Evolutionary conservation across 2,797 vertebrate genomes (phyloP), one percentile per base, ranked within the genome.

Genomic region (Bryconaethiops microstoma): DNA sequence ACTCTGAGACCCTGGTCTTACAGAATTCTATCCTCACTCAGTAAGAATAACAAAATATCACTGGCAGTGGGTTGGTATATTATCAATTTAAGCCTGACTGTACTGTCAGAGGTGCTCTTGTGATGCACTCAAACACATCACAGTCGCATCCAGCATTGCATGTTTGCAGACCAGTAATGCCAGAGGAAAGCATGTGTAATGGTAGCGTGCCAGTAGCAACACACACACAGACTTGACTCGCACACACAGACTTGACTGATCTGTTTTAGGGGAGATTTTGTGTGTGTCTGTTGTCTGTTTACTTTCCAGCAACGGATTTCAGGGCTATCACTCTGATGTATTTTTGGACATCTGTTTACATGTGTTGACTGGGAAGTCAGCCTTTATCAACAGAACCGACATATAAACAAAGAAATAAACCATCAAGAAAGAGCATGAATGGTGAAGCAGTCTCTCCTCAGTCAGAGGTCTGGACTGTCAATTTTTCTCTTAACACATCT

Each of bases 41-140:
- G 16, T 76, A 48, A 76, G 59, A 83, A 76, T 75, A 78, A 73
- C 29, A 83, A 87, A 84, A 81, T 64, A 79, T 79, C 75, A 80
- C 77, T 83, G 83, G 83, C 81, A 83, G 83, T 85, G 80, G 83
- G 79, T 86, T 83, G 79, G 74, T 75, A 63, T 77, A 72, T 77
- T 73, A 81, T 74, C 62, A 59, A 74, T 48, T 83, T 65, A 69
- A 63, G 76, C 62, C 60, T 75, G 83, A 71, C 84, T 68, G 82
- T 23, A 60, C 69, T 69, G 39, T 65, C 19, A n/a, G 57, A 68
- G 67, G 68, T 17, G 65, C 67, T 68, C 40, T 65, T 72, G 62
- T 40, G 23, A 35, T 25, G 45, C 48, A 54, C 29, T 13, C 29
- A 69, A 48, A 73, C 64, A 52, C 21, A 52, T 80, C 55, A 65